A percentile compares a stretch with the other conserved stretches of the same genome.
Evolutionary conservation across 2,113 vertebrate species (phyloP).

Genomic region (Ursus arctos): DNA sequence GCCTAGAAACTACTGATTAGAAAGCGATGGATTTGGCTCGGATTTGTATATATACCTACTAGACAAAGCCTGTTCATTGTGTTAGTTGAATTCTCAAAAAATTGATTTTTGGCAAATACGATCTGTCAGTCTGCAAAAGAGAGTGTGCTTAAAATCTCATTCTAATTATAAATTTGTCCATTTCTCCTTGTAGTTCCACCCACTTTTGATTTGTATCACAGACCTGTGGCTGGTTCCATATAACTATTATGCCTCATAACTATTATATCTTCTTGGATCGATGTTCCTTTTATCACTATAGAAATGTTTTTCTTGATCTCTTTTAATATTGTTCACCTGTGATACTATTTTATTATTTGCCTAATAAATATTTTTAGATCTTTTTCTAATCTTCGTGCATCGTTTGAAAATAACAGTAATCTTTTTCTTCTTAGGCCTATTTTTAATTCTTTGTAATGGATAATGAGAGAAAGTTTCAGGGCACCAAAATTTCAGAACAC

Average conservation of each 20-base stretch:
- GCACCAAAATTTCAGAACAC: neutral
- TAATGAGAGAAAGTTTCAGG: neutral
- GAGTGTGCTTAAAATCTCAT: neutral
- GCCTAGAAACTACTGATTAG: neutral
- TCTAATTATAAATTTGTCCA: neutral
- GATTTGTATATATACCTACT: neutral
- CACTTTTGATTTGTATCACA: neutral
- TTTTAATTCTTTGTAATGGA: neutral
- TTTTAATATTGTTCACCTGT: neutral
- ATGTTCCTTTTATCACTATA: neutral
- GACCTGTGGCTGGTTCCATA: neutral
- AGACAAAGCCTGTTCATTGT: neutral
- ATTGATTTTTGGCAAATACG: neutral
- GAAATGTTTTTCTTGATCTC: neutral
- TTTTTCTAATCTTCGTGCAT: neutral
- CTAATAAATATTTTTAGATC: neutral
- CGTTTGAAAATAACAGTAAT: neutral
- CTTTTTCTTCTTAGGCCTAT: neutral
- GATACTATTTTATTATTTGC: neutral
- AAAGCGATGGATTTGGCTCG: neutral
- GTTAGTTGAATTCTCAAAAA: neutral
- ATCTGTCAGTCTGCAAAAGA: neutral
- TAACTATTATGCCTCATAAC: neutral
- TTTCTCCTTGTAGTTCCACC: neutral
- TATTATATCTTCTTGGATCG: neutral